Evolutionary conservation across 1,140 invertebrate species (phyloP).

Genomic region (Chelonus insularis): DNA sequence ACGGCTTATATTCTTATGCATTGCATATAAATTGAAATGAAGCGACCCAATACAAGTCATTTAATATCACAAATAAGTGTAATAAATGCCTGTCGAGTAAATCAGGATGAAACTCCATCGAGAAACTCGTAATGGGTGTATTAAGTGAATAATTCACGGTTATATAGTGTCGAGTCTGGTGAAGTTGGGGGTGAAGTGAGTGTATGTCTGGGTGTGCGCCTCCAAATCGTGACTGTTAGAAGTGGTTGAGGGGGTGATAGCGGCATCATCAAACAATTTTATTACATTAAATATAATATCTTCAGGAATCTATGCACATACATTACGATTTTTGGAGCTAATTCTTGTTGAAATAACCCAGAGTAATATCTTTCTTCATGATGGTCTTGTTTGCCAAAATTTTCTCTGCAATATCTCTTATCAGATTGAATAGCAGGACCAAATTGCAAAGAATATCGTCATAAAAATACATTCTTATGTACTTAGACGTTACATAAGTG

Average conservation of each 20-base stretch:
- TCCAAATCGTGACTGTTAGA: constrained; percentile 36
- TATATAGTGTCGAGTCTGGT: constrained; percentile 33
- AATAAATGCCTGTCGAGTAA: constrained; percentile 58
- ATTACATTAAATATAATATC: no score
- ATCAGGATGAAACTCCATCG: constrained; percentile 57
- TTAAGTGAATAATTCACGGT: constrained; percentile 58
- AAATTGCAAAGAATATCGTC: no score
- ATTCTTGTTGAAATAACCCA: no score
- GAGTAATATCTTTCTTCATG: no score
- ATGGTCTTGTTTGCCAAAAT: no score
- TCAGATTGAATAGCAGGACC: no score
- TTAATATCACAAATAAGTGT: constrained; percentile 40
- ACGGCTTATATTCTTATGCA: no score
- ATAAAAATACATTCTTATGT: no score
- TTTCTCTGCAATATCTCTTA: no score
- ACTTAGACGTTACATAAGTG: no score
- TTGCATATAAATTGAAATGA: not conserved
- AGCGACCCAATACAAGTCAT: constrained; percentile 12
- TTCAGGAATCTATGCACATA: no score
- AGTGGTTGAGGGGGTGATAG: constrained; percentile 50
- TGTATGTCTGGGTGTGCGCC: not conserved
- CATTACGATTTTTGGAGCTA: no score
- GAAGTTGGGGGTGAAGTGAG: constrained; percentile 30
- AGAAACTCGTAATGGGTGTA: constrained; percentile 54
- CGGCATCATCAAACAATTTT: constrained; percentile 51